Evolutionary conservation across 2,113 vertebrate species (phyloP).

Genomic region (Helogale parvula): DNA sequence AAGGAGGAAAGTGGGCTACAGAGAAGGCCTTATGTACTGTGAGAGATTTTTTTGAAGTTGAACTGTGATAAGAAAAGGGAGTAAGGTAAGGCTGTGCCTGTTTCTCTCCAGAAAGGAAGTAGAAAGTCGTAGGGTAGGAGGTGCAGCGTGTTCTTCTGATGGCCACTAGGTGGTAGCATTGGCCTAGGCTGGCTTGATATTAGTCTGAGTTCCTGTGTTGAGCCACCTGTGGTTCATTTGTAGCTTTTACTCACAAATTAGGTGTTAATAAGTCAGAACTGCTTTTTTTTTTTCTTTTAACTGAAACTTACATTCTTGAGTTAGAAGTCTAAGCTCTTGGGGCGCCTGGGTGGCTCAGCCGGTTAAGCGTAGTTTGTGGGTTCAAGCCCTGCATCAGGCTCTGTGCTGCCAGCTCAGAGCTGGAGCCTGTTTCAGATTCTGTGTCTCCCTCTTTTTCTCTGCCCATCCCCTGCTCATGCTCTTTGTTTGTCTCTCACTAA

Average conservation of each 20-base stretch:
- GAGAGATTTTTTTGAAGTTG: background rate
- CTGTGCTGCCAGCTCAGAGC: too few relatives aligned
- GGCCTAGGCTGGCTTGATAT: background rate
- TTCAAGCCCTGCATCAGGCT: too few relatives aligned
- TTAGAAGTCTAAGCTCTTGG: background rate
- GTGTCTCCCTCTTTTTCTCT: too few relatives aligned
- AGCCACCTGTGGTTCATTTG: background rate
- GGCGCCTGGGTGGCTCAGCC: too few relatives aligned
- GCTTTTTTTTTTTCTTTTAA: background rate
- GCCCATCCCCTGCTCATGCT: too few relatives aligned
- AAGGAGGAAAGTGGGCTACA: background rate
- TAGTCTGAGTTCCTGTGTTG: background rate
- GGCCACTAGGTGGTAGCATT: slow-evolving; percentile 74
- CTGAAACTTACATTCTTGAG: background rate
- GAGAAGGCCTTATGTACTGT: background rate
- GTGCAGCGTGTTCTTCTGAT: background rate
- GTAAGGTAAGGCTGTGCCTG: background rate
- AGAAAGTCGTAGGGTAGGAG: background rate
- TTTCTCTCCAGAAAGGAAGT: background rate
- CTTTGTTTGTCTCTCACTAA: too few relatives aligned
- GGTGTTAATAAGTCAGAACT: background rate
- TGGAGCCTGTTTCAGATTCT: too few relatives aligned
- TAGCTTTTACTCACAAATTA: background rate
- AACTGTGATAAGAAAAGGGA: background rate
- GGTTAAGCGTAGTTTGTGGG: too few relatives aligned